Evolutionary conservation across 1,140 invertebrate genomes (phyloP), one percentile per base, ranked within the genome.

Genomic region (Sinella curviseta): DNA sequence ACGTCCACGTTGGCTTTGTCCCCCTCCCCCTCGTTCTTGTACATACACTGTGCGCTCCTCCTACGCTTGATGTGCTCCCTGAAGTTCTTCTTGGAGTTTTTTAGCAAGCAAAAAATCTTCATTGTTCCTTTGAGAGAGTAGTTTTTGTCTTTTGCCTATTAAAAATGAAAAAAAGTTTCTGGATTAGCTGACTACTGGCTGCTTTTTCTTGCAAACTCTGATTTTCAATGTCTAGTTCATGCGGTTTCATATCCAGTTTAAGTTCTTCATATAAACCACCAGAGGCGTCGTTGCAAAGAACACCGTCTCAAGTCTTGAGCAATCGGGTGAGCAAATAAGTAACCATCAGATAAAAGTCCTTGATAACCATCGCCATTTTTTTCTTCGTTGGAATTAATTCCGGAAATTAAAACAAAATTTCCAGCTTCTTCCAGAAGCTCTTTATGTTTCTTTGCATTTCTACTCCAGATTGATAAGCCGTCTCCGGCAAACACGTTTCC

Each of bases 381-480:
- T 48, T 20, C 8, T 48, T 20, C 12, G 55, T 60, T 60, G 55
- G 55, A 17, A 4, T 26, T 60, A 20, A 48, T 48, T 48, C 39
- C 20, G 39, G 20, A n/a, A n/a, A n/a, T n/a, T n/a, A n/a, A n/a
- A n/a, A n/a, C n/a, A n/a, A n/a, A n/a, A n/a, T n/a, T n/a, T n/a
- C n/a, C n/a, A 0, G 24, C 0, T 33, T 77, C n/a, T 54, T 83
- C 78, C 16, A 83, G 65, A 31, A 81, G 67, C n/a, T 33, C 74
- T 48, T 80, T 54, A 14, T 77, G 33, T 60, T 82, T 83, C 1
- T 14, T 24, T 26, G 57, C 82, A 36, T 48, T 39, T 28, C 82
- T 28, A 73, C 67, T 77, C 82, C 82, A 83, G 39, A 80, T 74
- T 12, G 74, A 77, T 17, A 82, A n/a, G n/a, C 34, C 82, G 57